These are phyloP conservation scores for Malthinus flaveolus DNA, from an alignment of 2,888 invertebrate genomes.

Conservation along the genomic window DNA sequence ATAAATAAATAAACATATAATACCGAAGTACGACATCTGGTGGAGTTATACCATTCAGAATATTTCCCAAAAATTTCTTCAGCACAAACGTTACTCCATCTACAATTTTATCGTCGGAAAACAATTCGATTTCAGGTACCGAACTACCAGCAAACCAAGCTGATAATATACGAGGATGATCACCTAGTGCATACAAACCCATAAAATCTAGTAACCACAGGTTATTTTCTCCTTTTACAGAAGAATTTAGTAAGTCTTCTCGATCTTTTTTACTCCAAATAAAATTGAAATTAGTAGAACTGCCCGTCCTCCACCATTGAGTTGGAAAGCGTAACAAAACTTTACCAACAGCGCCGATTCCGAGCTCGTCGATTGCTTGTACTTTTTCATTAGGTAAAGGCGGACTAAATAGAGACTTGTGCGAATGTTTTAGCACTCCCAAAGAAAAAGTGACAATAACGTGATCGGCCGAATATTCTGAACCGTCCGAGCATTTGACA, in stretches of 20 bases:
- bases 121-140: slow-evolving; percentile 64
- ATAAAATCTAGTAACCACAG: slow-evolving; percentile 65
- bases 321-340: slow-evolving; percentile 63
- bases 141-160: slow-evolving; percentile 68
- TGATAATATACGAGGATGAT: slow-evolving; percentile 63
- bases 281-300: slow-evolving; percentile 51
- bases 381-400: background rate
- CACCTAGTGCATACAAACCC: slow-evolving; percentile 63
- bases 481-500: background rate
- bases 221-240: slow-evolving; percentile 21
- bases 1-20: too few relatives aligned
- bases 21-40: background rate
- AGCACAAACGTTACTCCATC: slow-evolving; percentile 51
- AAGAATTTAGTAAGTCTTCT: background rate
- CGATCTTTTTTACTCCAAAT: slow-evolving; percentile 58
- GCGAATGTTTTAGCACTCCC: background rate
- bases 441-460: slow-evolving; percentile 1
- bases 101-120: slow-evolving; percentile 59
- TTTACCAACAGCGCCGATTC: slow-evolving; percentile 66
- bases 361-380: slow-evolving; percentile 57
- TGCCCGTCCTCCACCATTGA: slow-evolving; percentile 60
- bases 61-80: background rate
- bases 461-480: background rate
- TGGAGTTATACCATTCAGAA: background rate
- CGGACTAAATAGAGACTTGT: background rate